Percentiles rank a stretch among this genome's conserved stretches.
Conservation (phyloP, 2,888 invertebrate genomes). For the Andrena bucephala region DNA sequence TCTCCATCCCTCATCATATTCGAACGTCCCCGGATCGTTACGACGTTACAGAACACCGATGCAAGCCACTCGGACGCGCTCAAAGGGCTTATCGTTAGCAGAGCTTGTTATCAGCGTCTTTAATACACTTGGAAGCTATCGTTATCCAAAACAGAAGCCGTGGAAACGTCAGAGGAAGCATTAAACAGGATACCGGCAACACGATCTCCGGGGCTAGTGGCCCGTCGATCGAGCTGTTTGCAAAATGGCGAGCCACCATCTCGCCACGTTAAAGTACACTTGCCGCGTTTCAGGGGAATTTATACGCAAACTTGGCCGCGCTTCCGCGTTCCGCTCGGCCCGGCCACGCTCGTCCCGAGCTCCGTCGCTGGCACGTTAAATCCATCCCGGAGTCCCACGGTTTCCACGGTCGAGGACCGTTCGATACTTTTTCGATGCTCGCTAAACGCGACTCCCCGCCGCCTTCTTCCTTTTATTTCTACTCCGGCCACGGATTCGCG, state of each 20-base stretch:
- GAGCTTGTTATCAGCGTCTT: constrained; percentile 34
- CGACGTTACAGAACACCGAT: not conserved
- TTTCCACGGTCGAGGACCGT: constrained; percentile 12
- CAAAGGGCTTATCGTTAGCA: constrained; percentile 35
- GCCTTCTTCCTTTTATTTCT: constrained; percentile 4
- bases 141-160: constrained; percentile 21
- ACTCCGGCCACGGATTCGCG: not conserved
- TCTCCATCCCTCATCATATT: not conserved
- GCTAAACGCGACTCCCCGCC: not conserved
- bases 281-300: constrained; percentile 62
- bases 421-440: constrained; percentile 10
- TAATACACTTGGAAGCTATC: constrained; percentile 12
- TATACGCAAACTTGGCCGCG: constrained; percentile 72
- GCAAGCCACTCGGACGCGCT: constrained; percentile 7
- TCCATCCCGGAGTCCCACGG: constrained; percentile 51
- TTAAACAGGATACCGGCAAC: constrained; percentile 48
- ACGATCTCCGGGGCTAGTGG: constrained; percentile 32
- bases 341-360: constrained; percentile 58
- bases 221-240: constrained; percentile 63
- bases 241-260: constrained; percentile 45
- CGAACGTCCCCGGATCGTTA: not conserved
- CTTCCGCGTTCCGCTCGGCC: constrained; percentile 41
- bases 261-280: constrained; percentile 45
- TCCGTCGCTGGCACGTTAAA: constrained; percentile 58
- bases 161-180: constrained; percentile 18